phyloP scores from a whole-genome alignment of 1,140 invertebrate species.

The Oedothorax gibbosus region DNA sequence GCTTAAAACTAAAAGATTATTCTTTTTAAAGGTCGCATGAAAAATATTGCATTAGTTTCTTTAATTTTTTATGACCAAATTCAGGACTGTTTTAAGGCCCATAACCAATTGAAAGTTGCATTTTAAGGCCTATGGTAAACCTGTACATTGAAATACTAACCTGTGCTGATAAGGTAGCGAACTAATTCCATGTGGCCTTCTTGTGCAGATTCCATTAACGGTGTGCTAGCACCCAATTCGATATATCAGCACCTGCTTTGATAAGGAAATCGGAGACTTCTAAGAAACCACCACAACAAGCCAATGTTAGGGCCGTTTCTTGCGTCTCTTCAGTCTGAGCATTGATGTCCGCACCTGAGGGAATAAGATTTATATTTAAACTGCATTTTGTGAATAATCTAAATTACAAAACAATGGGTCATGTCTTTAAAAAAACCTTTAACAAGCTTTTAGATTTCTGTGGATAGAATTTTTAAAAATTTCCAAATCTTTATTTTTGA shows the following conservation, averaged over 20 bases:
- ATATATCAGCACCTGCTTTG: constrained; percentile 95
- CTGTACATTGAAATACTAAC: constrained; percentile 61
- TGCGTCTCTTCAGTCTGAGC: constrained; percentile 98
- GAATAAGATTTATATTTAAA: constrained; percentile 1
- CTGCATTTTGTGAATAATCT: neutral
- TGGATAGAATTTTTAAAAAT: too few relatives aligned
- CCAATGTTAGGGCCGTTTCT: constrained; percentile 95
- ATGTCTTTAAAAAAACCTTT: neutral
- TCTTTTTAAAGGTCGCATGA: too few relatives aligned
- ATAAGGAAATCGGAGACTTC: constrained; percentile 98
- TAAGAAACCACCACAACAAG: constrained; percentile 96
- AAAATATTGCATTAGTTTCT: too few relatives aligned
- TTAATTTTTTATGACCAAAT: too few relatives aligned
- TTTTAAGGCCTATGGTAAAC: too few relatives aligned
- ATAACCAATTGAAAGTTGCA: too few relatives aligned
- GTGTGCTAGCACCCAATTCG: constrained; percentile 95
- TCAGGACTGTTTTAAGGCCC: too few relatives aligned
- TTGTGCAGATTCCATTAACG: constrained; percentile 97
- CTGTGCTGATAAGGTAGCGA: constrained; percentile 81
- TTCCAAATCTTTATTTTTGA: too few relatives aligned
- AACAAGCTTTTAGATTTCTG: neutral
- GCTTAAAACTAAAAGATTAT: too few relatives aligned
- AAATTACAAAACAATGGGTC: neutral
- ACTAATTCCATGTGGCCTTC: constrained; percentile 96
- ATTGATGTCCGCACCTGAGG: constrained; percentile 91